Evolutionary conservation across 1,140 invertebrate species (phyloP).

Genomic region (Acyrthosiphon pisum): DNA sequence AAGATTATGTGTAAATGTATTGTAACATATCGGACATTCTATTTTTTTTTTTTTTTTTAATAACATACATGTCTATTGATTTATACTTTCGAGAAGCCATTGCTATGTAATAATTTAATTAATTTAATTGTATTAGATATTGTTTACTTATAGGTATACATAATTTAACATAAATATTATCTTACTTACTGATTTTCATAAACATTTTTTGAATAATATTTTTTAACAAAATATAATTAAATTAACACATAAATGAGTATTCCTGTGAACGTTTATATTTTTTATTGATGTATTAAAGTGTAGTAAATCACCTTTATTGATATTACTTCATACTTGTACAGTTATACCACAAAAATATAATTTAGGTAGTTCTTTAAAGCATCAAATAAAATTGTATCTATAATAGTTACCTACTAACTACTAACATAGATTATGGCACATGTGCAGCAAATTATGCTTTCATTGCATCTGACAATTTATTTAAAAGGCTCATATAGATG

Average conservation of each 20-base stretch:
- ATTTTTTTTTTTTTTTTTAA: neutral
- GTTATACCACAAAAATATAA: no score
- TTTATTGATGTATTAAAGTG: no score
- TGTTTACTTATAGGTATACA: neutral
- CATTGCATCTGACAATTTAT: no score
- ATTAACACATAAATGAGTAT: neutral
- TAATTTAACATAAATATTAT: neutral
- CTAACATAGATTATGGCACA: no score
- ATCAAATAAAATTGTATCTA: no score
- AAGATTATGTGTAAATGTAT: neutral
- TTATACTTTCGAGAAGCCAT: conserved; percentile 44
- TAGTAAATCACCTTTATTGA: no score
- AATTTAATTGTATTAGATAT: conserved; percentile 52
- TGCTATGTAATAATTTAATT: conserved; percentile 47
- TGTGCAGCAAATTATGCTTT: no score
- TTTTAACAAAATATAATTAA: conserved; percentile 2
- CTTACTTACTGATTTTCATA: neutral
- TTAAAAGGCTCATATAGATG: no score
- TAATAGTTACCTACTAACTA: no score
- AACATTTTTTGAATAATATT: neutral
- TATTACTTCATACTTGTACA: no score
- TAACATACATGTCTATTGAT: conserved; percentile 18
- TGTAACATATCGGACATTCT: neutral
- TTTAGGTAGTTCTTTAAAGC: no score
- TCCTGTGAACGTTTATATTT: neutral